Conservation (phyloP, 2,113 vertebrate genomes). For the Notothenia coriiceps region DNA sequence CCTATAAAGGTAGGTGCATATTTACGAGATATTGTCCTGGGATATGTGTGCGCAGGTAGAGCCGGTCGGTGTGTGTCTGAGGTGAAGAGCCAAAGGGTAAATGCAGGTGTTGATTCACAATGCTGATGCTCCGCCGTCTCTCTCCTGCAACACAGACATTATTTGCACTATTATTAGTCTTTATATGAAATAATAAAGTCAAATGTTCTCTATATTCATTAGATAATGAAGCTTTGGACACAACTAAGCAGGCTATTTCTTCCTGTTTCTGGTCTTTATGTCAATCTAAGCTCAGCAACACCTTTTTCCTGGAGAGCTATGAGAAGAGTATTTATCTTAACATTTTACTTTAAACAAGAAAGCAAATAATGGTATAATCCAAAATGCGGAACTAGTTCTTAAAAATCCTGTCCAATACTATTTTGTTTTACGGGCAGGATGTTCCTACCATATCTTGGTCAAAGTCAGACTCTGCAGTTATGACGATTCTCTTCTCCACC, state of each 20-base stretch:
- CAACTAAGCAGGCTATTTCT: not conserved
- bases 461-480: constrained; percentile 91
- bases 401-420: not conserved
- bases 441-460: constrained; percentile 90
- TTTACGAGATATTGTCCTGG: constrained; percentile 23
- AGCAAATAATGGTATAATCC: not conserved
- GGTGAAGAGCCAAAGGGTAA: constrained; percentile 28
- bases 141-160: constrained; percentile 70
- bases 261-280: not conserved
- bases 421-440: not conserved
- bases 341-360: not conserved
- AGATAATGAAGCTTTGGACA: not conserved
- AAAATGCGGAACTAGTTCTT: not conserved
- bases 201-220: not conserved
- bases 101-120: constrained; percentile 60
- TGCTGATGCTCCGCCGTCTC: constrained; percentile 70
- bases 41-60: constrained; percentile 50
- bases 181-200: not conserved
- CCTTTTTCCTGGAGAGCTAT: not conserved
- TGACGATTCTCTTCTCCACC: constrained; percentile 96
- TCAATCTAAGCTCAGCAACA: not conserved
- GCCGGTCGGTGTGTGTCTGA: constrained; percentile 38
- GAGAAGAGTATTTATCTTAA: not conserved
- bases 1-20: constrained; percentile 37
- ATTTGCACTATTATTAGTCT: constrained; percentile 12